These are phyloP conservation scores for Schizothorax lantsangensis DNA, from an alignment of 2,797 vertebrate species.

Conservation along the genomic window DNA sequence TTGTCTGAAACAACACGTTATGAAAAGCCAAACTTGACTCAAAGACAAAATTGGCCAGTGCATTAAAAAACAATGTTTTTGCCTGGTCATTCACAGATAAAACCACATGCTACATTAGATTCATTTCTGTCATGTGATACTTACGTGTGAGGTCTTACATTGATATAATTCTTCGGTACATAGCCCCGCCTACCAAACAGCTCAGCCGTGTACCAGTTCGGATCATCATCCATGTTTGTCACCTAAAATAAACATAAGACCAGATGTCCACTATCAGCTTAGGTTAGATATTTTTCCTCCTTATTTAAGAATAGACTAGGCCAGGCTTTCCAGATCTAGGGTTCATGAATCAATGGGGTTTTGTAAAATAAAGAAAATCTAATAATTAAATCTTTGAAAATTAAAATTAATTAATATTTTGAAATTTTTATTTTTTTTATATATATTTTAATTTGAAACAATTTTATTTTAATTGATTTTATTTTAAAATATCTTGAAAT, in stretches of 20 bases:
- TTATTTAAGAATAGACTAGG: background rate
- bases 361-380: background rate
- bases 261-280: background rate
- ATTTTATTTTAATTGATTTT: background rate
- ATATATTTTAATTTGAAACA: background rate
- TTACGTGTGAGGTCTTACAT: slow-evolving; percentile 91
- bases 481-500: background rate
- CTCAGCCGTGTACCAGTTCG: slow-evolving; percentile 97
- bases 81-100: slow-evolving; percentile 4
- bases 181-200: slow-evolving; percentile 88
- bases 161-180: slow-evolving; percentile 96
- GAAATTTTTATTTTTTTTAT: background rate
- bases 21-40: background rate
- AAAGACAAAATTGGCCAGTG: background rate
- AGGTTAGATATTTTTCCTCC: background rate
- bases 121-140: slow-evolving; percentile 66
- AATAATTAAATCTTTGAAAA: background rate
- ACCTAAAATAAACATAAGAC: slow-evolving; percentile 78
- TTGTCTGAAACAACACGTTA: background rate
- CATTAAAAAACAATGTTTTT: background rate
- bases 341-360: background rate
- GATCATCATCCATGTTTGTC: slow-evolving; percentile 97
- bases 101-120: background rate
- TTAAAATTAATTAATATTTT: background rate
- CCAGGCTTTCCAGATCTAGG: background rate